Percentiles rank a stretch among this genome's conserved stretches.
These are phyloP conservation scores for Drosophila barbarae DNA, from an alignment of 2,888 invertebrate species.

Conservation along the genomic window DNA sequence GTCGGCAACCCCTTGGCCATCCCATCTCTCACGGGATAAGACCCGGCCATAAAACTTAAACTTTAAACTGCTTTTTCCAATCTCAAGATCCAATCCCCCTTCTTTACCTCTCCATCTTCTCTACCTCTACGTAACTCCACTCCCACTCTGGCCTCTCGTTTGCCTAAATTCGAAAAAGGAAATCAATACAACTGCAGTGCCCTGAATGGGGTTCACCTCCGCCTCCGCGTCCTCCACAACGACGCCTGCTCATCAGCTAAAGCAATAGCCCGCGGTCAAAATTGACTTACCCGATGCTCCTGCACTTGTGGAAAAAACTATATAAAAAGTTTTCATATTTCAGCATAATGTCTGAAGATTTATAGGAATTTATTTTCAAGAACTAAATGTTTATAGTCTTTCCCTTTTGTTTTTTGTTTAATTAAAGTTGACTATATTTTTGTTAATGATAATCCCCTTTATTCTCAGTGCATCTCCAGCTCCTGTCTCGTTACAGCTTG, in stretches of 20 bases:
- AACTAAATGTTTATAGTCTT: not conserved
- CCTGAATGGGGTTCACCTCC: slow-evolving; percentile 19
- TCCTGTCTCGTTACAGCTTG: slow-evolving; percentile 38
- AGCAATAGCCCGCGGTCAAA: slow-evolving; percentile 73
- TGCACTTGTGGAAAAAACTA: slow-evolving; percentile 10
- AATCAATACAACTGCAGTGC: slow-evolving; percentile 71
- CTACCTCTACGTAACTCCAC: not conserved
- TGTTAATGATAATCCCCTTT: not conserved
- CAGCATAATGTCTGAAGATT: not conserved
- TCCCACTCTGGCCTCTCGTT: slow-evolving; percentile 36
- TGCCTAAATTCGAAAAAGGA: slow-evolving; percentile 53
- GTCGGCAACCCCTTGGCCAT: slow-evolving; percentile 55
- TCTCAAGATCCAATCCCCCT: slow-evolving; percentile 44
- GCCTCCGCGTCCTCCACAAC: slow-evolving; percentile 1
- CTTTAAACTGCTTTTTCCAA: slow-evolving; percentile 65
- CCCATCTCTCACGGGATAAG: slow-evolving; percentile 34
- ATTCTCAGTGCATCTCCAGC: slow-evolving; percentile 47
- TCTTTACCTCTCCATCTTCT: not conserved
- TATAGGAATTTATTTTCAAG: not conserved
- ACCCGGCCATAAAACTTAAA: slow-evolving; percentile 66
- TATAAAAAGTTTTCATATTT: not conserved
- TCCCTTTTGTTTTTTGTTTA: not conserved
- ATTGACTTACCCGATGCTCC: slow-evolving; percentile 55
- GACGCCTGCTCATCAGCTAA: slow-evolving; percentile 66
- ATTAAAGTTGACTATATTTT: not conserved